phyloP scores from a whole-genome alignment of 64 coral and sea anemone genomes.

The Trachythela sp. region DNA sequence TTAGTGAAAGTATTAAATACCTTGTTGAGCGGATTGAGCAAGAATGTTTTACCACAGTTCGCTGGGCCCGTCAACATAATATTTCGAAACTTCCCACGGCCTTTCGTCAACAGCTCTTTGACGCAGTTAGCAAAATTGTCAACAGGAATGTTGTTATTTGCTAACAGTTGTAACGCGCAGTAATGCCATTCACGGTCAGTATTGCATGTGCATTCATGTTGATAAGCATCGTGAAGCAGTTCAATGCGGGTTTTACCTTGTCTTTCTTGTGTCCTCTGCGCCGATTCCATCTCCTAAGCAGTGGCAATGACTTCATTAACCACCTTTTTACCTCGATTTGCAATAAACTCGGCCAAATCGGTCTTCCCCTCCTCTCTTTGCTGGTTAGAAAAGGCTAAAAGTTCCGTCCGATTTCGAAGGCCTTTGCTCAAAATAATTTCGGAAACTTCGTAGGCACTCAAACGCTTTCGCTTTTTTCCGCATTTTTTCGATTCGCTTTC shows the following conservation, averaged over 20 bases:
- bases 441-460: conserved; percentile 9
- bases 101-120: conserved; percentile 2
- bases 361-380: no score
- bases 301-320: background rate
- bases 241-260: conserved; percentile 4
- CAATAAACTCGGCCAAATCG: no score
- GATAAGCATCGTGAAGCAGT: background rate
- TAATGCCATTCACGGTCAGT: no score
- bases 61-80: background rate
- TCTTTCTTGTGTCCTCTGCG: no score
- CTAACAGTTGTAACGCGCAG: background rate
- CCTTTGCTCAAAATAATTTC: background rate
- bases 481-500: background rate
- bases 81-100: conserved; percentile 6
- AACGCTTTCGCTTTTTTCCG: background rate
- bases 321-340: background rate
- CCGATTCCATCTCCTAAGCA: conserved; percentile 4
- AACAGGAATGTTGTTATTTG: conserved; percentile 1
- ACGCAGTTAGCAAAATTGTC: background rate
- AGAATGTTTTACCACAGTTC: background rate
- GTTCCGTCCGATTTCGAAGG: background rate
- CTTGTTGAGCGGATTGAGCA: no score
- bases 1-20: background rate
- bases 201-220: background rate
- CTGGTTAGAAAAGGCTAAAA: no score